phyloP scores from a whole-genome alignment of 2,797 vertebrate species.

The Peromyscus eremicus region DNA sequence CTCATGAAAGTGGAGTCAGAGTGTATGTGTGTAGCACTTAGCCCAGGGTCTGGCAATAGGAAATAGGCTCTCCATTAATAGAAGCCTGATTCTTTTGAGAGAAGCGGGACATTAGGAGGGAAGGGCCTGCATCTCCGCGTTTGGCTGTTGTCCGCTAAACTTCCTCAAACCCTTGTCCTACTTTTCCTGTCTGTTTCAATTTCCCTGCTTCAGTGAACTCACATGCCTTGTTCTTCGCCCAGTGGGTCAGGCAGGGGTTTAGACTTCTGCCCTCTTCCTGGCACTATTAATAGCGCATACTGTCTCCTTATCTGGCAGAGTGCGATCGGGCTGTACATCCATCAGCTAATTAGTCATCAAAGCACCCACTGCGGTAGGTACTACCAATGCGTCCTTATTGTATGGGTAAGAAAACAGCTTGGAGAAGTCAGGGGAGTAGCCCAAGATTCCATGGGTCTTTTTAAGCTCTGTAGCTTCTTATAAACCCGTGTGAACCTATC shows the following conservation, averaged over 20 bases:
- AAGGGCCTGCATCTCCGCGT: not conserved
- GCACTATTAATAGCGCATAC: not conserved
- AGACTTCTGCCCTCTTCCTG: slow-evolving; percentile 4
- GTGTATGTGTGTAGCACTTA: not conserved
- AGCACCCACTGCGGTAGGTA: not conserved
- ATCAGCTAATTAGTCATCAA: not conserved
- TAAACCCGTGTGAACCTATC: not conserved
- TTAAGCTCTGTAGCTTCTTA: not conserved
- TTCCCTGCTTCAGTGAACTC: slow-evolving; percentile 23
- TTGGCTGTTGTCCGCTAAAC: not conserved
- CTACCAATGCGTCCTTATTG: not conserved
- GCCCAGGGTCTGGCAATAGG: not conserved
- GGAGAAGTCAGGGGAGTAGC: not conserved
- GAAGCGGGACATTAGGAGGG: not conserved
- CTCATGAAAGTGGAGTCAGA: not conserved
- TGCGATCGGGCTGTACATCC: rapidly evolving
- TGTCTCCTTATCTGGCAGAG: not conserved
- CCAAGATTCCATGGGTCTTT: not conserved
- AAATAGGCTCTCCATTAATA: not conserved
- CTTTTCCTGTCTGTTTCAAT: not conserved
- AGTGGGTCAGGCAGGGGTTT: not conserved
- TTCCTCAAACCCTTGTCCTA: slow-evolving; percentile 50
- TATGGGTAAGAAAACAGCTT: not conserved
- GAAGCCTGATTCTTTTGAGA: not conserved
- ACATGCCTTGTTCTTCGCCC: not conserved